These are phyloP conservation scores for Brienomyrus longianalis DNA, from an alignment of 2,113 vertebrate genomes.

Conservation along the genomic window DNA sequence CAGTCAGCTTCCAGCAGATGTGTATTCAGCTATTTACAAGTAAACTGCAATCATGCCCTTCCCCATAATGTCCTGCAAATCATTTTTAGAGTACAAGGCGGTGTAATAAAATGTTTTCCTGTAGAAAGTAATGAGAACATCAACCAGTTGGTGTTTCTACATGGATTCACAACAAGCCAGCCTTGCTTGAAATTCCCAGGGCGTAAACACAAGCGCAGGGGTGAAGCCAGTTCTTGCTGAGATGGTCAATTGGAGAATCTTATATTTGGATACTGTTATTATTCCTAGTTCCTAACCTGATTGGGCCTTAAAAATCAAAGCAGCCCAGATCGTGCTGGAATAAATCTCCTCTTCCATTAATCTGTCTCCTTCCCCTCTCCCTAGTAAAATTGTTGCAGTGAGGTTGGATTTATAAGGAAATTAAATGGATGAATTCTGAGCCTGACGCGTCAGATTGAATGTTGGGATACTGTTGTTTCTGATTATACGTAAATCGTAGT, in stretches of 20 bases:
- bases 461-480: slow-evolving; percentile 47
- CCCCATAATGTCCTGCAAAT: slow-evolving; percentile 2
- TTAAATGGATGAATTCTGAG: slow-evolving; percentile 59
- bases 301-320: slow-evolving; percentile 69
- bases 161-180: slow-evolving; percentile 34
- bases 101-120: slow-evolving; percentile 15
- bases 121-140: slow-evolving; percentile 12
- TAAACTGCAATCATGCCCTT: neutral
- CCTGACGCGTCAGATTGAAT: slow-evolving; percentile 45
- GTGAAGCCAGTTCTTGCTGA: slow-evolving; percentile 51
- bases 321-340: slow-evolving; percentile 66
- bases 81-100: slow-evolving; percentile 11
- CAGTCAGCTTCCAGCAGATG: slow-evolving; percentile 12
- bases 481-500: slow-evolving; percentile 43
- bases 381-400: slow-evolving; percentile 52
- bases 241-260: slow-evolving; percentile 65
- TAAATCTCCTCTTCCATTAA: slow-evolving; percentile 69
- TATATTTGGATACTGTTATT: slow-evolving; percentile 61
- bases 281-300: slow-evolving; percentile 62
- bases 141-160: slow-evolving; percentile 39
- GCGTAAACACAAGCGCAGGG: slow-evolving; percentile 32
- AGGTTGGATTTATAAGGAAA: slow-evolving; percentile 56
- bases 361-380: slow-evolving; percentile 53
- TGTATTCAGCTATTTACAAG: slow-evolving; percentile 1
- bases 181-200: slow-evolving; percentile 37